These are phyloP conservation scores for Sorex fumeus DNA, from an alignment of 2,113 vertebrate genomes.

Conservation along the genomic window DNA sequence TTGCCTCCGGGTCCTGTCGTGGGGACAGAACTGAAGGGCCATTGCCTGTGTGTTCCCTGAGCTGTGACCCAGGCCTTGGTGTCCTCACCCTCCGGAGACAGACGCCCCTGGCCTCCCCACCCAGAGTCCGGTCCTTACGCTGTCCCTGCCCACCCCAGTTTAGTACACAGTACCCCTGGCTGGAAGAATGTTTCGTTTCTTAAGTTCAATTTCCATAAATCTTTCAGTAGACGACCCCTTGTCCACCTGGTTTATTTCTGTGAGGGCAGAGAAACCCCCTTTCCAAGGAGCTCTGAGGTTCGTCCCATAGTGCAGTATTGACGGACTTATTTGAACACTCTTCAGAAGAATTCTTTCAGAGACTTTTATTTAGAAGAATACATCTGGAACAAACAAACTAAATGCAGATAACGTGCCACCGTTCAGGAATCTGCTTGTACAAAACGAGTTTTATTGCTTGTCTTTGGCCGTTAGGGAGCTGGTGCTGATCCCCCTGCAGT, in stretches of 20 bases:
- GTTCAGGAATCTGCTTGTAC: too few relatives aligned
- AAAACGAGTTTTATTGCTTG: too few relatives aligned
- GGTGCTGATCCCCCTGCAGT: too few relatives aligned
- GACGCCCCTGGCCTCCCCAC: too few relatives aligned
- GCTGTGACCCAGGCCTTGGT: too few relatives aligned
- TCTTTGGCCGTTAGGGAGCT: too few relatives aligned
- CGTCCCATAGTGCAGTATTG: background rate
- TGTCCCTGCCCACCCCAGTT: background rate
- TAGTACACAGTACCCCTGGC: background rate
- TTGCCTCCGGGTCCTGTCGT: too few relatives aligned
- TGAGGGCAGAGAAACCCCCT: background rate
- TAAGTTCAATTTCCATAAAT: constrained; percentile 14
- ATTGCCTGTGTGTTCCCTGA: too few relatives aligned
- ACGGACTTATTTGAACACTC: background rate
- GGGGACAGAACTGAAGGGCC: too few relatives aligned
- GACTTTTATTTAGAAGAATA: background rate
- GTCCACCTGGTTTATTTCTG: background rate
- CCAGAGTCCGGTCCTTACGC: background rate
- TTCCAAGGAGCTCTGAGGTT: background rate
- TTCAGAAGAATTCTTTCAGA: background rate
- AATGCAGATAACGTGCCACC: background rate
- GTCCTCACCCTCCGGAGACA: too few relatives aligned
- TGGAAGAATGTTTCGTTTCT: background rate
- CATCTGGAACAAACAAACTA: background rate
- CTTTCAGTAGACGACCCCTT: background rate